These are phyloP conservation scores for Esox masquinongy DNA, from an alignment of 2,797 vertebrate species.

Conservation along the genomic window DNA sequence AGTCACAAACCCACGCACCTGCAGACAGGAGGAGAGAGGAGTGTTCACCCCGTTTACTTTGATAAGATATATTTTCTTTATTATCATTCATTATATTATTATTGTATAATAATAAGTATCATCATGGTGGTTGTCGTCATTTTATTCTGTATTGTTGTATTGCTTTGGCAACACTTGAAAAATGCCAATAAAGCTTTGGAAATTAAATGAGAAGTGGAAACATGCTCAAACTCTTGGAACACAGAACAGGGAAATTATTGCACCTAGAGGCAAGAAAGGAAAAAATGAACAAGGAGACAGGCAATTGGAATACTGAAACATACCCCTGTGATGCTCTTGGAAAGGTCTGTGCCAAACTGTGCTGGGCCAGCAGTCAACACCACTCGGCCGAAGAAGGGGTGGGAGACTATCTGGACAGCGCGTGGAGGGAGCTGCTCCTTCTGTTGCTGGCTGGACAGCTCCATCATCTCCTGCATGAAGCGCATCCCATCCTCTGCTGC, in stretches of 20 bases:
- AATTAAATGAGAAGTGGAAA: not conserved
- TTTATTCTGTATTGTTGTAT: too few species aligned
- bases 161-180: too few species aligned
- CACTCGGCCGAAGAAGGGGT: constrained; percentile 96
- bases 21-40: constrained; percentile 14
- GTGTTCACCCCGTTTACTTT: too few species aligned
- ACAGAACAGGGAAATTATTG: not conserved
- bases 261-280: not conserved
- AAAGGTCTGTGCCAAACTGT: constrained; percentile 94
- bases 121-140: too few species aligned
- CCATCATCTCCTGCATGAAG: constrained; percentile 99
- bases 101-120: too few species aligned
- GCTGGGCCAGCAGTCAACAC: constrained; percentile 96
- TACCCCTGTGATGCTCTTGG: constrained; percentile 91
- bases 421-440: constrained; percentile 97
- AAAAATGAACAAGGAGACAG: constrained; percentile 30
- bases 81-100: too few species aligned
- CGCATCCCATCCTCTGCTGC: constrained; percentile 96
- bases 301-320: constrained; percentile 48
- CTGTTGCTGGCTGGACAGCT: constrained; percentile 97
- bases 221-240: not conserved
- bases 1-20: constrained; percentile 93
- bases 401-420: constrained; percentile 95
- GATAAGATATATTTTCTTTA: too few species aligned
- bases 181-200: too few species aligned